Percentiles rank a stretch among this genome's conserved stretches.
phyloP scores from a whole-genome alignment of 1,140 invertebrate species.

The Zophobas atratus region DNA sequence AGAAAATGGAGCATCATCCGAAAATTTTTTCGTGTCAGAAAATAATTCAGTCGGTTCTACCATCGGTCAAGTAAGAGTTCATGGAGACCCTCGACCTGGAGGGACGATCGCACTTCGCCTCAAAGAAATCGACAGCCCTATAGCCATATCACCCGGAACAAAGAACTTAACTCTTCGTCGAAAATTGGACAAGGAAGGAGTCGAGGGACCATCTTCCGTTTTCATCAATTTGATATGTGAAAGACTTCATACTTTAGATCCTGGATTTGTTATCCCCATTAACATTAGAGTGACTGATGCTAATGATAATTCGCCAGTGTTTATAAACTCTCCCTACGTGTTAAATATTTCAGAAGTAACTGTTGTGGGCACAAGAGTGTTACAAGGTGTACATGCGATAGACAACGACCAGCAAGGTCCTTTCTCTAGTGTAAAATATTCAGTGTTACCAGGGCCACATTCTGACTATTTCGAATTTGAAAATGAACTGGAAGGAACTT shows the following conservation, averaged over 20 bases:
- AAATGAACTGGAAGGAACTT: conserved; percentile 88
- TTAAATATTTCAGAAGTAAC: conserved; percentile 91
- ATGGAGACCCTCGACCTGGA: conserved; percentile 80
- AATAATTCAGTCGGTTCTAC: conserved; percentile 84
- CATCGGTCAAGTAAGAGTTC: conserved; percentile 81
- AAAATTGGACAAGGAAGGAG: conserved; percentile 88
- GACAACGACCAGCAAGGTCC: conserved; percentile 92
- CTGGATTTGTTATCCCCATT: conserved; percentile 90
- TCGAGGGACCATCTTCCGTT: conserved; percentile 85
- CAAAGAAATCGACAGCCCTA: conserved; percentile 84
- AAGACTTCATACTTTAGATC: conserved; percentile 83
- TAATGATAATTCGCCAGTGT: conserved; percentile 91
- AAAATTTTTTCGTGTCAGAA: conserved; percentile 92
- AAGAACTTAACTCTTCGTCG: conserved; percentile 87
- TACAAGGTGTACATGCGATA: conserved; percentile 83
- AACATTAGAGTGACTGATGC: conserved; percentile 93
- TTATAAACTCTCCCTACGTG: conserved; percentile 86
- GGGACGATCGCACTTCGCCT: conserved; percentile 87
- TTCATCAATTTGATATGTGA: conserved; percentile 90
- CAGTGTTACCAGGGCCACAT: conserved; percentile 83
- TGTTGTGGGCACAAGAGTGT: conserved; percentile 83
- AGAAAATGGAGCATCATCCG: conserved; percentile 90
- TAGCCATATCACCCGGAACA: conserved; percentile 81
- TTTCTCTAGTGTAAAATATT: conserved; percentile 90
- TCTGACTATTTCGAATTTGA: conserved; percentile 87